Percentiles rank a stretch among this genome's conserved stretches.
Evolutionary conservation across 2,113 vertebrate species (phyloP).

Genomic region (Calyptomena viridis): DNA sequence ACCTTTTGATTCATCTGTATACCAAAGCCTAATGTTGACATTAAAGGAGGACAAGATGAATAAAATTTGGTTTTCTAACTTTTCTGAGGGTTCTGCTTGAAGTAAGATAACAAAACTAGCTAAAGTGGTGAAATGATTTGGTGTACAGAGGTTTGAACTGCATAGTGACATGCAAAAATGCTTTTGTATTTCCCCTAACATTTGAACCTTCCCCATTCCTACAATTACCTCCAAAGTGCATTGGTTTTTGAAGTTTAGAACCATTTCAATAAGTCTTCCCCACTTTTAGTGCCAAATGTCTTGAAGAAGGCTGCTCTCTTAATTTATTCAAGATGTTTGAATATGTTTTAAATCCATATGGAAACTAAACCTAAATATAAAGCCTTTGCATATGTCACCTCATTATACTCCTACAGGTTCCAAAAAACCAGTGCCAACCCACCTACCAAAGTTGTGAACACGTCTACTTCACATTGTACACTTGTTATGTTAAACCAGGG

Average conservation of each 20-base stretch:
- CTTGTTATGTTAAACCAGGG: neutral
- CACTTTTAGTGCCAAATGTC: neutral
- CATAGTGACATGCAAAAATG: neutral
- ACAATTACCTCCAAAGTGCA: neutral
- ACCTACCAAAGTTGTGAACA: neutral
- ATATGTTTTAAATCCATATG: neutral
- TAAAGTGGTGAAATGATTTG: neutral
- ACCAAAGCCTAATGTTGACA: neutral
- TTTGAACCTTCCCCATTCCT: neutral
- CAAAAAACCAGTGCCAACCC: neutral
- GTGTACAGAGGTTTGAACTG: neutral
- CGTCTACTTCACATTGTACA: neutral
- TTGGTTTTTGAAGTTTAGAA: neutral
- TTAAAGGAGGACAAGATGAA: neutral
- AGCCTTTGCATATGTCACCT: conserved; percentile 9
- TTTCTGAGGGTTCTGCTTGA: neutral
- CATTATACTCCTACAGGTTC: neutral
- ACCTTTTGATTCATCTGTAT: neutral
- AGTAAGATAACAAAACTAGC: neutral
- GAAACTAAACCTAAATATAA: neutral
- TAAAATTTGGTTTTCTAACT: neutral
- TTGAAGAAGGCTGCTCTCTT: neutral
- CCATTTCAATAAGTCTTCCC: neutral
- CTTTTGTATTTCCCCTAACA: neutral
- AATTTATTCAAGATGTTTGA: conserved; percentile 32